Evolutionary conservation across 2,113 vertebrate genomes (phyloP).

Genomic region (Salvelinus fontinalis): DNA sequence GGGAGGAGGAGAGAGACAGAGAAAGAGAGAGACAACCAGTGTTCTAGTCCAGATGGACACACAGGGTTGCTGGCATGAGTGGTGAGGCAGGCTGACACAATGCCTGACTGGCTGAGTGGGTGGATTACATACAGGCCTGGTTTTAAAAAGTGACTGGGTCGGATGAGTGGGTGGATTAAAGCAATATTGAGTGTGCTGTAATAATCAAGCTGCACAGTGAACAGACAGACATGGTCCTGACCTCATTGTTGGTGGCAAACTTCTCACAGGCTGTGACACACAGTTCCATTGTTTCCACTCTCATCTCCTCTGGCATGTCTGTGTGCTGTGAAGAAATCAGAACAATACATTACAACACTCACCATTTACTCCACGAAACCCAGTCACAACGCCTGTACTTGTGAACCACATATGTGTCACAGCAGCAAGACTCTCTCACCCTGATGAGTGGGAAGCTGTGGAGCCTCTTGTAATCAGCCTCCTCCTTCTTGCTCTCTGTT

Average conservation of each 20-base stretch:
- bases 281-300: slow-evolving; percentile 93
- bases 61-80: not conserved
- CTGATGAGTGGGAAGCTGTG: slow-evolving; percentile 93
- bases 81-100: not conserved
- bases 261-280: slow-evolving; percentile 83
- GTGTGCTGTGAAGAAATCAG: slow-evolving; percentile 78
- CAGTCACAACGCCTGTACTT: not conserved
- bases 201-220: not conserved
- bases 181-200: not conserved
- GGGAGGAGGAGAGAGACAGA: not conserved
- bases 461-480: slow-evolving; percentile 92
- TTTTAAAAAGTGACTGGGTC: not conserved
- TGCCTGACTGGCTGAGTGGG: not conserved
- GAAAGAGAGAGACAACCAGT: not conserved
- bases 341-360: not conserved
- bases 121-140: not conserved
- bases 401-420: too few species aligned
- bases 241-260: slow-evolving; percentile 75
- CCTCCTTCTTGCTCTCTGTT: slow-evolving; percentile 89
- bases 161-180: not conserved
- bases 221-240: slow-evolving; percentile 10
- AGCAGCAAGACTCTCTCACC: slow-evolving; percentile 61
- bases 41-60: slow-evolving; percentile 6
- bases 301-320: slow-evolving; percentile 97
- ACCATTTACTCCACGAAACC: not conserved